These are phyloP conservation scores for Apeira syringaria DNA, from an alignment of 2,888 invertebrate genomes.

Conservation along the genomic window DNA sequence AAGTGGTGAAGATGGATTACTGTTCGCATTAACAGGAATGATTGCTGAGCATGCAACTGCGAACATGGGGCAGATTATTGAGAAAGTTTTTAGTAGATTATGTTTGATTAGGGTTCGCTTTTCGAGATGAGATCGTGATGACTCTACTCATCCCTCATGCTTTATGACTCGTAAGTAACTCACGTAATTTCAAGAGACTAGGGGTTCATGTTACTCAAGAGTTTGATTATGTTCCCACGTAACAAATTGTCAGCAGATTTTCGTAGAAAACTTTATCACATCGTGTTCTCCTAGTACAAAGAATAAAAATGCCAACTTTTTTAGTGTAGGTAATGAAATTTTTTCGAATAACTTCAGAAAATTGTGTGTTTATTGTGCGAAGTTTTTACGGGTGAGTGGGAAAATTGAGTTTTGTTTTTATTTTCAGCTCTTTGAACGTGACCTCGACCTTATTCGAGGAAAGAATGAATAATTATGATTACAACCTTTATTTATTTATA, in stretches of 20 bases:
- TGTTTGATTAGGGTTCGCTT: slow-evolving; percentile 63
- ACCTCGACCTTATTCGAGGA: background rate
- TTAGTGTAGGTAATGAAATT: background rate
- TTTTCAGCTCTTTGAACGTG: background rate
- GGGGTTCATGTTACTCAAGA: slow-evolving; percentile 27
- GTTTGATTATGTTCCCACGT: slow-evolving; percentile 42
- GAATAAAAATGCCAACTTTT: slow-evolving; percentile 1
- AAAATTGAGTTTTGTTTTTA: background rate
- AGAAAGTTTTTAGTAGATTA: slow-evolving; percentile 81
- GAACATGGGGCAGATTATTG: slow-evolving; percentile 72
- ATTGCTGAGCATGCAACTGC: slow-evolving; percentile 44
- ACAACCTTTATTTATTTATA: no score
- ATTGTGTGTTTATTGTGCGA: background rate
- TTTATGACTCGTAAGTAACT: slow-evolving; percentile 61
- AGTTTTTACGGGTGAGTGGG: background rate
- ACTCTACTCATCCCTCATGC: slow-evolving; percentile 21
- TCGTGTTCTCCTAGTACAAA: background rate
- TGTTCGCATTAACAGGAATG: background rate
- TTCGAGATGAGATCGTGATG: slow-evolving; percentile 29
- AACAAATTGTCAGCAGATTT: slow-evolving; percentile 22
- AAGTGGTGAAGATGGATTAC: slow-evolving; percentile 2
- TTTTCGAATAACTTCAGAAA: background rate
- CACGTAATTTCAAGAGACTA: slow-evolving; percentile 30
- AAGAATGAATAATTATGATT: no score
- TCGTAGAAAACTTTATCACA: slow-evolving; percentile 22